Evolutionary conservation across 2,888 invertebrate genomes (phyloP), one percentile per base, ranked within the genome.

Genomic region (Crocallis elinguaria): DNA sequence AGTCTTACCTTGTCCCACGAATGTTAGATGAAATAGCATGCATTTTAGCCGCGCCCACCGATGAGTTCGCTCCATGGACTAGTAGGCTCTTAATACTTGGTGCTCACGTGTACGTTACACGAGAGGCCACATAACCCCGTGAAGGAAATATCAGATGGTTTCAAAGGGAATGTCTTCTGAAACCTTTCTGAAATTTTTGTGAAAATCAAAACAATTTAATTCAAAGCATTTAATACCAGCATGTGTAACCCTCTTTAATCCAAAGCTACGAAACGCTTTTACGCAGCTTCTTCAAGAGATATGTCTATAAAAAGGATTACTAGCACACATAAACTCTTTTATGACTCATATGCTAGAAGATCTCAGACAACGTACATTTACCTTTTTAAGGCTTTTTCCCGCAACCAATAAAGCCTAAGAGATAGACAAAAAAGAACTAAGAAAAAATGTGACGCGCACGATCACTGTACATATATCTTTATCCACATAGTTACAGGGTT

Each of bases 221-320:
- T n/a, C n/a, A n/a, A 25, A 9, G 25, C 25, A 25, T n/a, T 25
- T 2, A n/a, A 11, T 11, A 27, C 27, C 14, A 23, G 44, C 16
- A 8, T 30, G 12, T 27, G 44, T 42, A 25, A 16, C 4, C 1
- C 38, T 17, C 8, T 17, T 32, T 12, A 37, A 13, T 11, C 21
- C 25, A 38, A 37, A 51, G 27, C 36, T 17, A 12, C 43, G 14
- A 45, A 44, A 42, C 29, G 32, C 36, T 23, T 19, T 27, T 30
- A 25, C 38, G 33, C 37, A 42, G 30, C 42, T 46, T 29, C 48
- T 49, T 44, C 37, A 48, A 43, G 53, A 42, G 53, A 48, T 49
- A 49, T 48, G 19, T 43, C 48, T 25, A 54, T 54, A 54, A 54
- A 41, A 23, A 38, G 48, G 37, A 54, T 54, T 49, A 54, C 53